Percentiles rank a stretch among this genome's conserved stretches.
Conservation (phyloP, 2,113 vertebrate species). For the Chauna torquata region DNA sequence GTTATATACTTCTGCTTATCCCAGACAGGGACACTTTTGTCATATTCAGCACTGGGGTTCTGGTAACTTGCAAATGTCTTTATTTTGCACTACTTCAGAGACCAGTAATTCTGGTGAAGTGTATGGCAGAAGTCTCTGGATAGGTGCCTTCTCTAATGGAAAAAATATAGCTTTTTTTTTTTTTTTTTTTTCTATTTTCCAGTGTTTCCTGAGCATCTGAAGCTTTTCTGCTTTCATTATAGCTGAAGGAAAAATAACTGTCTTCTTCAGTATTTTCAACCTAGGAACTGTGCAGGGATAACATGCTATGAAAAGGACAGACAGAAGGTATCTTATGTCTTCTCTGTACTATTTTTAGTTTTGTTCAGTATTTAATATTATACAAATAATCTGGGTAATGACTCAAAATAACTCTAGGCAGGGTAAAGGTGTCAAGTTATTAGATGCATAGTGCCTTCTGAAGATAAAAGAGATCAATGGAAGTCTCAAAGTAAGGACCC, state of each 20-base stretch:
- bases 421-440: neutral
- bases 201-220: constrained; percentile 26
- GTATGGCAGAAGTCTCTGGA: neutral
- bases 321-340: neutral
- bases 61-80: neutral
- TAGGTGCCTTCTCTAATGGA: neutral
- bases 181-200: constrained; percentile 8
- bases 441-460: neutral
- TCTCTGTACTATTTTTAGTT: neutral
- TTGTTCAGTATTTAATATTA: neutral
- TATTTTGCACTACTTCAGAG: neutral
- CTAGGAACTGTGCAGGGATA: neutral
- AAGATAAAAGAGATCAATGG: neutral
- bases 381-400: neutral
- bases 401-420: neutral
- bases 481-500: neutral
- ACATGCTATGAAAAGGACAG: neutral
- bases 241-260: neutral
- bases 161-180: constrained; percentile 17
- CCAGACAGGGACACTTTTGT: neutral
- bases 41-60: neutral
- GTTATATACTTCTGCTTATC: neutral
- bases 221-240: neutral
- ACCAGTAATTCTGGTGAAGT: neutral
- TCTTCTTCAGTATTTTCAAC: neutral